These are phyloP conservation scores for Mythimna vitellina DNA, from an alignment of 2,888 invertebrate genomes.

Conservation along the genomic window DNA sequence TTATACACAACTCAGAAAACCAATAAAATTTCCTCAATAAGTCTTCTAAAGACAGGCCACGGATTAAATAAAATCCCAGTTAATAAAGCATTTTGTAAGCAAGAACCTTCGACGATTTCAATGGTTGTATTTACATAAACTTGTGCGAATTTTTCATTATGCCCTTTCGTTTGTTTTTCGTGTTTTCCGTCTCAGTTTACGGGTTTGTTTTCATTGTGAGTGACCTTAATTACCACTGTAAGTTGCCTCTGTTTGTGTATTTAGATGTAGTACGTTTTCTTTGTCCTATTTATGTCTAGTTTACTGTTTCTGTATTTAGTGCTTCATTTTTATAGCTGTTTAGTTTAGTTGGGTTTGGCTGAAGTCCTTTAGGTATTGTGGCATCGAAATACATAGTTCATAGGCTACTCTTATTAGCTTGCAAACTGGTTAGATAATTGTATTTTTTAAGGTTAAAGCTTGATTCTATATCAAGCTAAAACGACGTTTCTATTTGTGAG, in stretches of 20 bases:
- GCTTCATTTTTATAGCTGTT: constrained; percentile 3
- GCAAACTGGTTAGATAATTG: no score
- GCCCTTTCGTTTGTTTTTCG: constrained; percentile 18
- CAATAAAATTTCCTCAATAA: constrained; percentile 22
- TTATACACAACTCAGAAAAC: neutral
- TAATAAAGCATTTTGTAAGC: constrained; percentile 35
- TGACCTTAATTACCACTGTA: constrained; percentile 21
- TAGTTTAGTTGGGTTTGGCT: neutral
- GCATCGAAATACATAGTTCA: no score
- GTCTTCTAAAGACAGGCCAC: neutral
- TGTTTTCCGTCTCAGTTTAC: constrained; percentile 12
- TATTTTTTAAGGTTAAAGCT: no score
- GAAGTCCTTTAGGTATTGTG: neutral
- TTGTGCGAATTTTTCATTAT: constrained; percentile 32
- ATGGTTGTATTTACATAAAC: constrained; percentile 29
- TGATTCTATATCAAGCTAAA: no score
- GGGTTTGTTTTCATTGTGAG: constrained; percentile 22
- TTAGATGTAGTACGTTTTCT: constrained; percentile 1
- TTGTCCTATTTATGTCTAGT: constrained; percentile 1
- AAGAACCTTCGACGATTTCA: constrained; percentile 15
- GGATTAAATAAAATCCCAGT: neutral
- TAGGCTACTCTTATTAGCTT: no score
- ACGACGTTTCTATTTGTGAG: no score
- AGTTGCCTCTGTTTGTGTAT: constrained; percentile 16
- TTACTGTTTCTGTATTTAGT: neutral